Evolutionary conservation across 2,888 invertebrate genomes (phyloP), one percentile per base, ranked within the genome.

Genomic region (Calliopum simillimum): DNA sequence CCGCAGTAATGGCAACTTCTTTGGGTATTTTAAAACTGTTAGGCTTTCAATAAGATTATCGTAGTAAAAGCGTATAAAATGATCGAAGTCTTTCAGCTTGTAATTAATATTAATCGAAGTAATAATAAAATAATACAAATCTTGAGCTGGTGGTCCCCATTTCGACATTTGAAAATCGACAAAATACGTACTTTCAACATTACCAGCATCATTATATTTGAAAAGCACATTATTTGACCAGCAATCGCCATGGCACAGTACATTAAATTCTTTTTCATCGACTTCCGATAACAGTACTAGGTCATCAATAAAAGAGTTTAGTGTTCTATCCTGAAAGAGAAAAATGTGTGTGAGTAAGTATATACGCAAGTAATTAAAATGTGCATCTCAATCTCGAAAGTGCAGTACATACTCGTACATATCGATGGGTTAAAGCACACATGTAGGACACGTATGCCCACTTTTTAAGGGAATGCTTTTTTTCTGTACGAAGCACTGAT

Each of bases 101-200:
- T 80, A 69, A n/a, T 80, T 80, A 33, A 80, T 76, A 43, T 77
- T 74, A 4, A 81, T 77, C 0, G 85, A 85, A 3, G 85, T 80
- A 19, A 84, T 70, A 3, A 85, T 72, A 0, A 85, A 79, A 64
- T 84, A 84, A 4, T 79, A 73, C 14, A 85, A 47, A 71, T 85
- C 86, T 13, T 74, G 33, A 0, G 79, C 75, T 3, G 85, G 84
- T 33, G 81, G 74, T 2, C 78, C 77, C 43, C 74, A 84, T 70
- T 76, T 78, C 2, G 77, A 78, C 66, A 80, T 76, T 74, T 85
- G 85, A 59, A 81, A 82, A 51, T 85, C 85, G 23, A 85, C 80
- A 56, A 81, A 80, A 0, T 79, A 19, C 51, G 81, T 77, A n/a
- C 85, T 82, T 1, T 72, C 51, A 2, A 79, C 12, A n/a, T 78